Evolutionary conservation across 2,797 vertebrate species (phyloP), one percentile per base, ranked within the genome.

Genomic region (Siniperca obscura): DNA sequence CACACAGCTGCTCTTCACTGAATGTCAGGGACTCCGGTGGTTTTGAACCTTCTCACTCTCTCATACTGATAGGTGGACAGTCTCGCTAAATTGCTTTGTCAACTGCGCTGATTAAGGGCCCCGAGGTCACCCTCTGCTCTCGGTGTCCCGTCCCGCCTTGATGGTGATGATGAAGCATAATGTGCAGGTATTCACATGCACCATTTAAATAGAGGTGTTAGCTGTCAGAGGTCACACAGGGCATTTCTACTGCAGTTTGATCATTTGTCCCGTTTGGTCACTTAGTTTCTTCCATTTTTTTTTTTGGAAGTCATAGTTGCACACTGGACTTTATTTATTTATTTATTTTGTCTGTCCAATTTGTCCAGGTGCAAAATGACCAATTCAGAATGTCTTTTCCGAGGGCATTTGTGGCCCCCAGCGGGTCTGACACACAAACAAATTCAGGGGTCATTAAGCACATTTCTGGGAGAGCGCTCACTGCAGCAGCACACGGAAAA

Each of bases 61-160:
- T 81, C 70, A 78, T 17, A n/a, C 75, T 83, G 67, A 72, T 69
- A 44, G n/a, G 27, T 68, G 76, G 66, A 76, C 61, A 78, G 64
- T 50, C 67, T 76, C 22, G 10, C 70, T 62, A 68, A 81, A 87
- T 76, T 81, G 90, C 91, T 90, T 91, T 82, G 88, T 91, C 81
- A 87, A 70, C 78, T 80, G 81, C 91, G 91, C 92, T 92, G 91
- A 94, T 92, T 83, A 90, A 93, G 92, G 83, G 71, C 79, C 60
- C 44, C 44, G 81, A 83, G 90, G 90, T 95, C 92, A 94, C 84
- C 76, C 88, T 90, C 55, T 86, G 64, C 74, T 78, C 82, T 64
- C 59, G 16, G 17, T 46, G 60, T 86, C 70, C 81, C 38, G 36
- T 81, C 70, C 74, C 8, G 1, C 30, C 7, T 3, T 72, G 64